A percentile compares a stretch with the other conserved stretches of the same genome.
Conservation (phyloP, 2,113 vertebrate species). For the Cynopterus brachyotis region DNA sequence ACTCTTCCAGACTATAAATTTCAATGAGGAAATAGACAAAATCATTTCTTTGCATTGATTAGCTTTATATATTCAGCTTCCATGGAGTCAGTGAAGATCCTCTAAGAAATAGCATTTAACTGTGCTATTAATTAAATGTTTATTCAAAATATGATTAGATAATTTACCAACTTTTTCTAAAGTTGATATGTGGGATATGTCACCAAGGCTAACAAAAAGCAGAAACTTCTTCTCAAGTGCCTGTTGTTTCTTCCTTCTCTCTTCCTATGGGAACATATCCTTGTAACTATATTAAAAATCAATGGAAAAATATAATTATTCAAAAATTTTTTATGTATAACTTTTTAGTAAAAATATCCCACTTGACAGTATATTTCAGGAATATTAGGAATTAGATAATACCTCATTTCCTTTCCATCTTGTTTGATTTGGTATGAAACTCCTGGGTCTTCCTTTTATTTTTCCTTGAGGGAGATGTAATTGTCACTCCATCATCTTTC, state of each 20-base stretch:
- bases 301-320: background rate
- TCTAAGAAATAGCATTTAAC: slow-evolving; percentile 14
- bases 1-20: slow-evolving; percentile 7
- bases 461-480: background rate
- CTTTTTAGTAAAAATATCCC: background rate
- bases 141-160: slow-evolving; percentile 39
- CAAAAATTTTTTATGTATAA: background rate
- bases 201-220: background rate
- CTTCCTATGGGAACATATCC: background rate
- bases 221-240: background rate
- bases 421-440: slow-evolving; percentile 19
- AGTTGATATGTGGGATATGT: background rate
- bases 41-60: background rate
- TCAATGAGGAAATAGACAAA: background rate
- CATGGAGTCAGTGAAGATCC: background rate
- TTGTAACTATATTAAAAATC: background rate
- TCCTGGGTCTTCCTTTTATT: background rate
- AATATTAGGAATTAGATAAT: background rate
- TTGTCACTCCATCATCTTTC: background rate
- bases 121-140: background rate
- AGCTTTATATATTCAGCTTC: background rate
- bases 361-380: background rate
- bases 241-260: background rate
- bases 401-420: background rate
- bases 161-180: background rate